phyloP scores from a whole-genome alignment of 2,113 vertebrate genomes.

The Columbina picui region DNA sequence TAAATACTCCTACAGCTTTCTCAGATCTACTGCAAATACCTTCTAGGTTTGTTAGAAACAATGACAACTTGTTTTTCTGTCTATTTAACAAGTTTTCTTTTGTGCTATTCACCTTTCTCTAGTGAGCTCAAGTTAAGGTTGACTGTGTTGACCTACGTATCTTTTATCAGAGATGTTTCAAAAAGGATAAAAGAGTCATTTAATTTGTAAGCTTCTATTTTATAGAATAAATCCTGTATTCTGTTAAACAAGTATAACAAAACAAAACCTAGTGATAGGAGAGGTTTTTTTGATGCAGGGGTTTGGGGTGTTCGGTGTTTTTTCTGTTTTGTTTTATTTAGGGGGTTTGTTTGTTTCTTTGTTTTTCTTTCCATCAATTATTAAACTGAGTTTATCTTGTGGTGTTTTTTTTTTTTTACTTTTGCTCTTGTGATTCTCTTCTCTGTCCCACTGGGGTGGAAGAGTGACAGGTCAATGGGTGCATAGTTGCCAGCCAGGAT shows the following conservation, averaged over 20 bases:
- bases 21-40: slow-evolving; percentile 64
- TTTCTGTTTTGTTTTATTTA: no score
- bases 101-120: slow-evolving; percentile 33
- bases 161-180: neutral
- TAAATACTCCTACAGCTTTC: slow-evolving; percentile 49
- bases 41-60: slow-evolving; percentile 33
- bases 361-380: neutral
- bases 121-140: slow-evolving; percentile 7
- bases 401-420: no score
- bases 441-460: no score
- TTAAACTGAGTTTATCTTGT: neutral
- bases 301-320: neutral
- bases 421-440: no score
- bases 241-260: neutral
- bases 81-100: slow-evolving; percentile 62
- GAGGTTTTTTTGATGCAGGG: no score
- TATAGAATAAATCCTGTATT: neutral
- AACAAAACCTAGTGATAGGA: neutral
- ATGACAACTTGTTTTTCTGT: slow-evolving; percentile 39
- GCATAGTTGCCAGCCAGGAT: no score
- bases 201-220: neutral
- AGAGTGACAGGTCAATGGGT: no score
- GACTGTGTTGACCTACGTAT: neutral
- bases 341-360: neutral
- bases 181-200: neutral